These are phyloP conservation scores for Okapia johnstoni DNA, from an alignment of 2,113 vertebrate genomes.

Conservation along the genomic window DNA sequence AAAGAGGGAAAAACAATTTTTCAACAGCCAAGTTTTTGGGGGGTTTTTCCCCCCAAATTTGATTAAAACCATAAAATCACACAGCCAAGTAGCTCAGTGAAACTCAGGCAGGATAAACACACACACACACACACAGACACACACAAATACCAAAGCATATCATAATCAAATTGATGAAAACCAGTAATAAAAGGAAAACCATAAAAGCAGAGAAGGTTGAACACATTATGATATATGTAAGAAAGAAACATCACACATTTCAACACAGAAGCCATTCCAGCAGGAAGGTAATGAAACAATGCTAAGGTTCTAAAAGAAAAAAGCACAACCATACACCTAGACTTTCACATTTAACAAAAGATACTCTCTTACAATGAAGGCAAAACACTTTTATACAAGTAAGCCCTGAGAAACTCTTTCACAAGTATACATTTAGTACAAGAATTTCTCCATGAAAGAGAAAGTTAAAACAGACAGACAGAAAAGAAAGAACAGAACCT, in stretches of 20 bases:
- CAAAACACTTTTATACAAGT: not conserved
- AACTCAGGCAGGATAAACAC: not conserved
- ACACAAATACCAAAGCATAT: not conserved
- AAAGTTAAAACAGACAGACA: not conserved
- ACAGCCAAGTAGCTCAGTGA: not conserved
- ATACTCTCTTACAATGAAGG: not conserved
- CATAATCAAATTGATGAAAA: not conserved
- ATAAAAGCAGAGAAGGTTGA: not conserved
- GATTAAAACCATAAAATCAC: not conserved
- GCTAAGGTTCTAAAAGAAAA: not conserved
- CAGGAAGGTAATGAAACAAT: not conserved
- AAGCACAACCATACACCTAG: not conserved
- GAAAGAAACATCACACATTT: not conserved
- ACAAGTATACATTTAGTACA: not conserved
- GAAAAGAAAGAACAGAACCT: not conserved
- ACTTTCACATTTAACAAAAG: not conserved
- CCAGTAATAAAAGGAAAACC: not conserved
- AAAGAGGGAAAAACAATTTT: not conserved
- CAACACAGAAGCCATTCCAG: not conserved
- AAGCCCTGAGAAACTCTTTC: not conserved
- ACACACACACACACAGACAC: not conserved
- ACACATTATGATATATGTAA: not conserved
- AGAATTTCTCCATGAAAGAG: not conserved
- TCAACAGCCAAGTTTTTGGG: not conserved
- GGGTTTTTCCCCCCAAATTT: not conserved